phyloP scores from a whole-genome alignment of 2,888 invertebrate genomes.

The Dolichopus griseipennis region DNA sequence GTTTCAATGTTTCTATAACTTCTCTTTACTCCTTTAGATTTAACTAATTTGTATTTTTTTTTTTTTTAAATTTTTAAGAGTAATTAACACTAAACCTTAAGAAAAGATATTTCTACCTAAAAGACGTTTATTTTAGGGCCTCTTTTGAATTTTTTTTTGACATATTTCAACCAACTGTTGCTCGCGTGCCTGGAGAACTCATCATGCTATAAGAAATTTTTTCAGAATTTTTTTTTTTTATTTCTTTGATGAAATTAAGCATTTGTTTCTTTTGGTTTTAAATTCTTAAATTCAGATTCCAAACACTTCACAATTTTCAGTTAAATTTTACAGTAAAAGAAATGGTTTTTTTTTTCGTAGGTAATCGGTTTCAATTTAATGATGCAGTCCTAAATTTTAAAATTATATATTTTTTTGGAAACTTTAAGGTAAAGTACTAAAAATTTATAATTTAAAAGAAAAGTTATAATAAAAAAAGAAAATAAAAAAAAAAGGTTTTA shows the following conservation, averaged over 20 bases:
- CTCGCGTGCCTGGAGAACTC: slow-evolving; percentile 26
- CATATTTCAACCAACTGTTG: slow-evolving; percentile 28
- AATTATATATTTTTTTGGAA: not conserved
- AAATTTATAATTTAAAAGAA: not conserved
- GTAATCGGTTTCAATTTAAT: not conserved
- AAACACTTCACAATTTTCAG: not conserved
- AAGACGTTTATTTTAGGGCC: not conserved
- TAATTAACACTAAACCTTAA: no score
- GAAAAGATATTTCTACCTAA: no score
- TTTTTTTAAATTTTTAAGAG: no score
- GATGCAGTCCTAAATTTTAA: not conserved
- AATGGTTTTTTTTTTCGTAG: no score
- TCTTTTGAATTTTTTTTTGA: slow-evolving; percentile 15
- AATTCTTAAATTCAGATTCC: not conserved
- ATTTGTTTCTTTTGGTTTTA: not conserved
- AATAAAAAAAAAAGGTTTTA: not conserved
- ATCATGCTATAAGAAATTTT: slow-evolving; percentile 23
- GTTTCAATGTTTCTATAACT: no score
- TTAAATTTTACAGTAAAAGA: no score
- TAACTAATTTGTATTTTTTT: no score
- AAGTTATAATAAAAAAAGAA: no score
- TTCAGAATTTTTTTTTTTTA: not conserved
- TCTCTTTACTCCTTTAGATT: no score
- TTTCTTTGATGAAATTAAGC: no score
- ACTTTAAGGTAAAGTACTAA: not conserved